Conservation (phyloP, 2,797 vertebrate species). For the Adrianichthys oophorus region DNA sequence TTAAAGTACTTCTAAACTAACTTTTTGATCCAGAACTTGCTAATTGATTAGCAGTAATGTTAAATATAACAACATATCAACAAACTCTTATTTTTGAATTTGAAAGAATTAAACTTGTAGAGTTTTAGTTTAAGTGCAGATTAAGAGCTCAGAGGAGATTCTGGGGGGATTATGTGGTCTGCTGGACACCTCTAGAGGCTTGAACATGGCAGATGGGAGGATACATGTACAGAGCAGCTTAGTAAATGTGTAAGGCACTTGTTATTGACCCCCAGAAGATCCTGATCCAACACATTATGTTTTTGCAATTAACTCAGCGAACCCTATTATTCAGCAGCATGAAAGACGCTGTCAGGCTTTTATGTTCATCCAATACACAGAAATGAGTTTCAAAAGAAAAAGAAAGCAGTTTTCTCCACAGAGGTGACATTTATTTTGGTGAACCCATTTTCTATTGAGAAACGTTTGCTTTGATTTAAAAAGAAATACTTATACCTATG, state of each 20-base stretch:
- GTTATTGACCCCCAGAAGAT: constrained; percentile 11
- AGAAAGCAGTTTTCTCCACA: too few relatives aligned
- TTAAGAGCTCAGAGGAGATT: constrained; percentile 8
- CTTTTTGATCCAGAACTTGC: constrained; percentile 4
- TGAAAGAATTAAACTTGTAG: background rate
- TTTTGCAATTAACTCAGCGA: too few relatives aligned
- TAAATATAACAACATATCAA: constrained; percentile 20
- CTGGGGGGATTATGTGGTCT: background rate
- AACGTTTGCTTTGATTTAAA: too few relatives aligned
- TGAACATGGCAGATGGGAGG: background rate
- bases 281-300: too few relatives aligned
- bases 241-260: constrained; percentile 4
- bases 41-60: constrained; percentile 6
- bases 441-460: too few relatives aligned
- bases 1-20: constrained; percentile 7
- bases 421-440: too few relatives aligned
- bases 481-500: too few relatives aligned
- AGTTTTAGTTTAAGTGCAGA: background rate
- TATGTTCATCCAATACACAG: too few relatives aligned
- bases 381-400: too few relatives aligned
- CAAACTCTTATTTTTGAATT: background rate
- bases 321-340: too few relatives aligned
- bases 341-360: too few relatives aligned
- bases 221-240: constrained; percentile 3
- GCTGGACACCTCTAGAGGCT: background rate